Conservation (phyloP, 2,113 vertebrate genomes). For the Notarius lentiginosus region DNA sequence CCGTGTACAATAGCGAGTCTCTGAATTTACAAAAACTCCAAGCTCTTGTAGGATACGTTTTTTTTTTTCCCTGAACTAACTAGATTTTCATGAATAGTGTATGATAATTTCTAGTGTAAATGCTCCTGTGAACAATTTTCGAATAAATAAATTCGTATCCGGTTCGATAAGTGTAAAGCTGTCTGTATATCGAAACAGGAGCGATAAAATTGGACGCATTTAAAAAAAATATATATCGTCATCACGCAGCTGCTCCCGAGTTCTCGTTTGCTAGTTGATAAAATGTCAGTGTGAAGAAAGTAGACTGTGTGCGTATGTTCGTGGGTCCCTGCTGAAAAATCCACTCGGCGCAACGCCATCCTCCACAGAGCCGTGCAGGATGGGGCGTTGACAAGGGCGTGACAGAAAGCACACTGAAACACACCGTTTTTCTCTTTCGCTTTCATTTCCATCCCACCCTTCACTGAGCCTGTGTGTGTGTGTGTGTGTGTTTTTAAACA, state of each 20-base stretch:
- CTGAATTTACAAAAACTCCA: background rate
- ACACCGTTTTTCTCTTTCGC: background rate
- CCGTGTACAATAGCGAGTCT: background rate
- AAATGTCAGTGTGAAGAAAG: background rate
- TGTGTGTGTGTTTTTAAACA: background rate
- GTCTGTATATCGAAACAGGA: background rate
- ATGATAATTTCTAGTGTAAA: too few species aligned
- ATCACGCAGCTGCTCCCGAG: too few species aligned
- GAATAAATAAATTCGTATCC: background rate
- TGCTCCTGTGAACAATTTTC: background rate
- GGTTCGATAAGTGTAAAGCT: background rate
- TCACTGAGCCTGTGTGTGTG: slow-evolving; percentile 12
- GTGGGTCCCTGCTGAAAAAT: background rate
- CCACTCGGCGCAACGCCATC: background rate
- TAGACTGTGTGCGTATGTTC: background rate
- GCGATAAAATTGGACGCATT: background rate
- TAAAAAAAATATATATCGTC: too few species aligned
- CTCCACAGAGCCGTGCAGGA: background rate
- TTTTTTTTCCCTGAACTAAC: background rate
- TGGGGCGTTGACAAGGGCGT: background rate
- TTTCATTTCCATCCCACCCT: slow-evolving; percentile 23
- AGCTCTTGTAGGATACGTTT: background rate
- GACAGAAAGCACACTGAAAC: background rate
- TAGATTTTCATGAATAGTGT: background rate
- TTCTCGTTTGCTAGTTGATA: background rate